Base-by-base conservation (phyloP, 2,888 invertebrate genomes). In the Petrolisthes manimaculis region DNA sequence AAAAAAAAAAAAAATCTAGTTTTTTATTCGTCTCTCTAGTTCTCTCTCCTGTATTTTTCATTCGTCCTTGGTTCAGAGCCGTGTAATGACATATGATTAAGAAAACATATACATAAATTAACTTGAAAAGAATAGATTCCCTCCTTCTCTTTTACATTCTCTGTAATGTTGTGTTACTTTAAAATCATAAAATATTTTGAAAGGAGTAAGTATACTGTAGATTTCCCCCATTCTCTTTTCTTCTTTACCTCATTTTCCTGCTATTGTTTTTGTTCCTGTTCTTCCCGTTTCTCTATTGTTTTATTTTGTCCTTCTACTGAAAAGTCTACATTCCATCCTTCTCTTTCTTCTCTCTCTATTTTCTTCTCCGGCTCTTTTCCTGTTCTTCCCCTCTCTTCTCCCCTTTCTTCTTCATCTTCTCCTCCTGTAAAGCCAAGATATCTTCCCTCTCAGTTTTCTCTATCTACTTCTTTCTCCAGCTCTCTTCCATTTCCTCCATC, bases 301-400 rank as follows among this genome's bases (percentile, higher is more conserved):
- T n/a, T 74, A 5, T 5, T 74, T n/a, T 5, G 8, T 74, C 5
- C 21, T n/a, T 14, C 21, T 74, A 5, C 21, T 74, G 12, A 14
- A 5, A 5, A 14, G 5, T 14, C 21, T n/a, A 5, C 21, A 14
- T 5, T n/a, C n/a, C n/a, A 14, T n/a, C n/a, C n/a, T n/a, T 14
- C 21, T n/a, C 5, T n/a, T 74, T 5, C 21, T 74, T 5, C n/a
- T n/a, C n/a, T 74, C 21, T 14, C 21, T n/a, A 21, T n/a, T n/a
- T 5, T n/a, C 21, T 5, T n/a, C 21, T 5, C 21, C 21, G n/a
- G 5, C 21, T 5, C 21, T 74, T n/a, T n/a, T 74, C 74, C 21
- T 74, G 12, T n/a, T 74, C 74, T n/a, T 74, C 74, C 21, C n/a
- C 74, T n/a, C n/a, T n/a, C 21, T 74, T n/a, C 21, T 74, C 74